Percentiles rank a stretch among this genome's conserved stretches.
Conservation (phyloP, 2,888 invertebrate species). For the Isotomurus palustris region DNA sequence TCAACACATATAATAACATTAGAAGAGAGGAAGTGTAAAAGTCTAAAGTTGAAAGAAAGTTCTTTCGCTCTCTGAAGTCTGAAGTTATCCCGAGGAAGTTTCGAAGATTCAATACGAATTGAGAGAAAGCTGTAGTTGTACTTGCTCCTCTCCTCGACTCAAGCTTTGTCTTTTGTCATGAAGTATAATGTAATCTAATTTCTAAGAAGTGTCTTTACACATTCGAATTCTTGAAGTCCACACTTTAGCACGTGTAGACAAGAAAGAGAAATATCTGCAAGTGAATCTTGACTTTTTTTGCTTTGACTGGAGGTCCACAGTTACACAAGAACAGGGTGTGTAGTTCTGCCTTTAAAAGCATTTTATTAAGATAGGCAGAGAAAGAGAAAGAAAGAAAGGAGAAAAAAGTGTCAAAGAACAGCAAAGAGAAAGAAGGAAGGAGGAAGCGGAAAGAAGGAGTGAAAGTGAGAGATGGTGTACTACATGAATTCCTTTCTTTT, state of each 20-base stretch:
- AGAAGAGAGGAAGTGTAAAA: too few relatives aligned
- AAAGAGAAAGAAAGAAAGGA: background rate
- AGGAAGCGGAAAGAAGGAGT: background rate
- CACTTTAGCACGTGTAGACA: too few relatives aligned
- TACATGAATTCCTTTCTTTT: too few relatives aligned
- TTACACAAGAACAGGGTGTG: background rate
- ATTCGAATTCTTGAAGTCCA: background rate
- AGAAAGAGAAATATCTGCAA: background rate
- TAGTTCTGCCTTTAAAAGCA: background rate
- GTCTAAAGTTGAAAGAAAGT: too few relatives aligned
- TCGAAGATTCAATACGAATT: too few relatives aligned
- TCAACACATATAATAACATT: too few relatives aligned
- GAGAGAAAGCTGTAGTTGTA: too few relatives aligned
- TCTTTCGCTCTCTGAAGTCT: too few relatives aligned
- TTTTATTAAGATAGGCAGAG: slow-evolving; percentile 15
- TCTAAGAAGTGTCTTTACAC: background rate
- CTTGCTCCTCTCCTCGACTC: too few relatives aligned
- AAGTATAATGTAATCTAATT: slow-evolving; percentile 10
- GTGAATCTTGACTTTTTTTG: background rate
- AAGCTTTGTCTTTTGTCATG: slow-evolving; percentile 10
- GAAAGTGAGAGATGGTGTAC: slow-evolving; percentile 1
- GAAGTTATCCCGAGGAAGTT: too few relatives aligned
- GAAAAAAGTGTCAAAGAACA: background rate
- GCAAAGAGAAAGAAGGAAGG: too few relatives aligned
- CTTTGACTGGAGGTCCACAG: background rate